These are phyloP conservation scores for Coendou prehensilis DNA, from an alignment of 2,797 vertebrate species.

Conservation along the genomic window DNA sequence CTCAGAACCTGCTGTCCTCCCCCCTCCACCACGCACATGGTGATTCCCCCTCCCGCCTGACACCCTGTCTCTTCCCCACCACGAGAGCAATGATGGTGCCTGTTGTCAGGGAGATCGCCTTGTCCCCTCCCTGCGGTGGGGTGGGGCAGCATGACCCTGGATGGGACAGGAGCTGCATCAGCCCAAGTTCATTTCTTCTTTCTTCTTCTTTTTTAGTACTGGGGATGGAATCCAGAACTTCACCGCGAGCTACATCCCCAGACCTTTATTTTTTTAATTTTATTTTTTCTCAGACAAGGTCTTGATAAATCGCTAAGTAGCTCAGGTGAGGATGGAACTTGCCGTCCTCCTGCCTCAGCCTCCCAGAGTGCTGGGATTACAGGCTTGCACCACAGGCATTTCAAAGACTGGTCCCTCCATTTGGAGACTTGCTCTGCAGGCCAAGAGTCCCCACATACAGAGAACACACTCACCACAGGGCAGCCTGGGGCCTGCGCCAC, in stretches of 20 bases:
- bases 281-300: neutral
- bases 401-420: neutral
- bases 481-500: neutral
- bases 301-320: neutral
- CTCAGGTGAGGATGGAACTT: neutral
- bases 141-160: neutral
- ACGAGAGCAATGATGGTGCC: fast-evolving
- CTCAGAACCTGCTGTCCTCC: neutral
- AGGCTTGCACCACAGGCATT: neutral
- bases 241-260: neutral
- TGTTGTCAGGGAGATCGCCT: fast-evolving
- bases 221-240: neutral
- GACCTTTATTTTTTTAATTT: neutral
- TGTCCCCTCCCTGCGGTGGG: fast-evolving
- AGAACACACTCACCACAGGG: neutral
- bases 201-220: neutral
- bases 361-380: neutral
- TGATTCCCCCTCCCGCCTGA: fast-evolving
- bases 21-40: fast-evolving
- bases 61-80: neutral
- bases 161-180: fast-evolving
- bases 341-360: neutral
- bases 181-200: neutral
- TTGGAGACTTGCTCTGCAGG: neutral
- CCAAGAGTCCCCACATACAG: neutral